Percentiles rank a stretch among this genome's conserved stretches.
Conservation (phyloP, 2,888 invertebrate species). For the Cheilosia vernalis region DNA sequence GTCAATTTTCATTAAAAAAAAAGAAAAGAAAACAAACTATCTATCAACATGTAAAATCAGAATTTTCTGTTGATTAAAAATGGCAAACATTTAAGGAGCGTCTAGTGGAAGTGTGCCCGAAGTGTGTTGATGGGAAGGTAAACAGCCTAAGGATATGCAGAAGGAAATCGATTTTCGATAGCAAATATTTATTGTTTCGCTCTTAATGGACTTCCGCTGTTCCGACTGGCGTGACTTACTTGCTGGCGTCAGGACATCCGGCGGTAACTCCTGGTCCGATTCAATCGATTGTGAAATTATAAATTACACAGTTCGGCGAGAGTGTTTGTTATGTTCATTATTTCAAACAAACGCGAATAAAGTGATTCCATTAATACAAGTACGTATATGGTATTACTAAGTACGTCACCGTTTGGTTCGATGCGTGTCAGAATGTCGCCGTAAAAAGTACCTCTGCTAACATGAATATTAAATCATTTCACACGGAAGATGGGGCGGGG, state of each 20-base stretch:
- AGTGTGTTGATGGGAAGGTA: constrained; percentile 63
- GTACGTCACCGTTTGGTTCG: not conserved
- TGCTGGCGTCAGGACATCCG: constrained; percentile 57
- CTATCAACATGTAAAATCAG: not conserved
- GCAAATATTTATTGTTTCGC: constrained; percentile 69
- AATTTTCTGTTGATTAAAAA: constrained; percentile 61
- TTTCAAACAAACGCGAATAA: not conserved
- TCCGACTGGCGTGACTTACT: constrained; percentile 42
- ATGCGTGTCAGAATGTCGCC: constrained; percentile 9
- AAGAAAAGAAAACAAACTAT: no score
- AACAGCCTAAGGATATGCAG: constrained; percentile 71
- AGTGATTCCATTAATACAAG: not conserved
- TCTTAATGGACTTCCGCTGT: constrained; percentile 71
- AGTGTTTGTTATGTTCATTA: constrained; percentile 6
- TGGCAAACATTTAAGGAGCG: constrained; percentile 43
- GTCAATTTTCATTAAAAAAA: no score
- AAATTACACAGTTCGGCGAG: not conserved
- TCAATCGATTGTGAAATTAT: constrained; percentile 32
- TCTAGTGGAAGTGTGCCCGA: constrained; percentile 26
- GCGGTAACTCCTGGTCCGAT: constrained; percentile 46
- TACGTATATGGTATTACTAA: not conserved
- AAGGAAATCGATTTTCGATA: constrained; percentile 67
- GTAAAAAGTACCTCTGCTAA: not conserved
- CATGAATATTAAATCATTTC: constrained; percentile 26
- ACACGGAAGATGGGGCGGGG: not conserved